Evolutionary conservation across 2,888 invertebrate genomes (phyloP).

Genomic region (Callimorpha dominula): DNA sequence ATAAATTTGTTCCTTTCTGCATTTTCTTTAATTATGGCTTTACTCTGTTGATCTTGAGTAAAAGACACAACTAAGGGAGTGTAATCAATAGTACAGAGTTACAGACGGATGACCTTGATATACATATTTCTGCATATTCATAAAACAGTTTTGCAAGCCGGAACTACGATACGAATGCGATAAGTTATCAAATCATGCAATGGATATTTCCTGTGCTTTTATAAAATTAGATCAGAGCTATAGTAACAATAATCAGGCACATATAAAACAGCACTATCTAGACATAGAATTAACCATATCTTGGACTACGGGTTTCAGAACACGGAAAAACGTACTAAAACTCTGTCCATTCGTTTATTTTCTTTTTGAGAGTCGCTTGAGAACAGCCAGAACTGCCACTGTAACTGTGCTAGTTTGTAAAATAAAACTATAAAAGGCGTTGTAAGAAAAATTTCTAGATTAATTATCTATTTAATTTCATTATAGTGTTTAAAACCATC

Average conservation of each 20-base stretch:
- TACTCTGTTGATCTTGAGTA: not conserved
- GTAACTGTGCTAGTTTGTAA: too few relatives aligned
- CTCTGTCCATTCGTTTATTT: too few relatives aligned
- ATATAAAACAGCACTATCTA: not conserved
- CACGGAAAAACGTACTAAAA: not conserved
- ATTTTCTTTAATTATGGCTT: too few relatives aligned
- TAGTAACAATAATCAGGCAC: too few relatives aligned
- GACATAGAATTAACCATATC: not conserved
- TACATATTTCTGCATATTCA: not conserved
- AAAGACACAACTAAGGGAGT: not conserved
- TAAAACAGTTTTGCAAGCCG: not conserved
- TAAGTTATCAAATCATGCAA: slow-evolving; percentile 6
- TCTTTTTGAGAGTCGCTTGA: too few relatives aligned
- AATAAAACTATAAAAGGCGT: too few relatives aligned
- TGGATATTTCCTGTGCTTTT: not conserved
- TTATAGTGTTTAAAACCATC: too few relatives aligned
- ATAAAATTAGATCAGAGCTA: not conserved
- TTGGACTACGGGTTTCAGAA: not conserved
- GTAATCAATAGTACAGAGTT: not conserved
- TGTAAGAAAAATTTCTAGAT: too few relatives aligned
- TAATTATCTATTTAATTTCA: too few relatives aligned
- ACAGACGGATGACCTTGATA: not conserved
- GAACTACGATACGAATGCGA: not conserved
- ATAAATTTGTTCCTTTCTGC: too few relatives aligned
- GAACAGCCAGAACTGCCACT: too few relatives aligned